These are phyloP conservation scores for Macropus fuliginosus DNA, from an alignment of 2,797 vertebrate genomes.

Conservation along the genomic window DNA sequence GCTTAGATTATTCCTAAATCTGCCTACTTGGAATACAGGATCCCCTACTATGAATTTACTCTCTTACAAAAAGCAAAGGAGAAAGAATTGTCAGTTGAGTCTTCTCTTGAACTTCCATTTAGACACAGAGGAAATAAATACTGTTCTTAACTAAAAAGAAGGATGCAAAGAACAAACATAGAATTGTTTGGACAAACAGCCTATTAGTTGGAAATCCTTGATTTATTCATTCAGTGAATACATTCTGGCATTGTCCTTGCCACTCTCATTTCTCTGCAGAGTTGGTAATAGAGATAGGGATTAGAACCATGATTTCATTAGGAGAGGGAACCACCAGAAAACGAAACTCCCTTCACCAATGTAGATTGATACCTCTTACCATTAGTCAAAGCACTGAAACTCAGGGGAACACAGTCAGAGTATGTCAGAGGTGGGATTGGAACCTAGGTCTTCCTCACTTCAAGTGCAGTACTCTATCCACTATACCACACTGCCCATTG, in stretches of 20 bases:
- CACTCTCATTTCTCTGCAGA: not conserved
- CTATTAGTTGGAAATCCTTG: not conserved
- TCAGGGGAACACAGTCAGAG: not conserved
- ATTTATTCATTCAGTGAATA: not conserved
- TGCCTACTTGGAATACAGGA: not conserved
- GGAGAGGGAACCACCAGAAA: not conserved
- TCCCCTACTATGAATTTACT: not conserved
- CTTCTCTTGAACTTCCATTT: not conserved
- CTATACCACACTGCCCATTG: no score
- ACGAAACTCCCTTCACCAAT: not conserved
- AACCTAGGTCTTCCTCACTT: not conserved
- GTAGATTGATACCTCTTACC: not conserved
- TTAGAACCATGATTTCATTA: not conserved
- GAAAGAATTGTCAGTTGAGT: not conserved
- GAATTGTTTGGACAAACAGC: not conserved
- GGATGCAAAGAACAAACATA: not conserved
- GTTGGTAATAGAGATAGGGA: not conserved
- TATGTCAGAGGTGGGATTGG: not conserved
- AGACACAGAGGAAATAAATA: not conserved
- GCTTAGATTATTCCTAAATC: not conserved
- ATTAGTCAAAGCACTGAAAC: no score
- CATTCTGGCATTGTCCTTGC: not conserved
- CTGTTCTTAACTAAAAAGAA: not conserved
- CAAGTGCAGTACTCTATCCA: no score
- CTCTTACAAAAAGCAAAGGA: not conserved